Percentiles rank a stretch among this genome's conserved stretches.
Evolutionary conservation across 2,888 invertebrate genomes (phyloP).

Genomic region (Melangyna quadrimaculata): DNA sequence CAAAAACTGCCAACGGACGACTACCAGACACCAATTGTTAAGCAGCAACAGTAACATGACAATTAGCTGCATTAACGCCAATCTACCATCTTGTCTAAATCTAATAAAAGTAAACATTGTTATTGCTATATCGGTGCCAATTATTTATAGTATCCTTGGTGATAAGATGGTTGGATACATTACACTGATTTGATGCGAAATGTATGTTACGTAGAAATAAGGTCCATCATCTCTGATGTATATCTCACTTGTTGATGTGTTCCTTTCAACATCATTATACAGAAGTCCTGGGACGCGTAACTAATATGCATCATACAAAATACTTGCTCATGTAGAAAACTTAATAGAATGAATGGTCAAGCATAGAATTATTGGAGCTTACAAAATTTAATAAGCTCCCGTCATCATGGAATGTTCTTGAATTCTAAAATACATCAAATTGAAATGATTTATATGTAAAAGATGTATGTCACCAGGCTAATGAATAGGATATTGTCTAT

Average conservation of each 20-base stretch:
- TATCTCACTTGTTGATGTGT: not conserved
- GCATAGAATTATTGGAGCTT: conserved; percentile 24
- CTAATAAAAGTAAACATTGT: not conserved
- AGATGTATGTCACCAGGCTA: conserved; percentile 35
- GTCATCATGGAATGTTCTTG: not conserved
- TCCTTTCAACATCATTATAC: not conserved
- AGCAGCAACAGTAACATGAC: too few species aligned
- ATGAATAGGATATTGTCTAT: conserved; percentile 36
- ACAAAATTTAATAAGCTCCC: conserved; percentile 43
- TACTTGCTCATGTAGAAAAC: conserved; percentile 33
- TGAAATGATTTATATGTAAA: not conserved
- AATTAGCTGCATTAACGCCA: not conserved
- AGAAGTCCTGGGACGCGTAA: conserved; percentile 28
- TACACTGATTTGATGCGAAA: not conserved
- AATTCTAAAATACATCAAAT: not conserved
- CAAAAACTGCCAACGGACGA: too few species aligned
- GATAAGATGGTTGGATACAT: not conserved
- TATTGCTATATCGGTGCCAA: conserved; percentile 13
- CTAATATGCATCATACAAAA: conserved; percentile 38
- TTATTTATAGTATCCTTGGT: conserved; percentile 48
- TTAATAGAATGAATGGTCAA: conserved; percentile 27
- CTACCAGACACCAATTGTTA: too few species aligned
- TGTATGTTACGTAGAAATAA: conserved; percentile 23
- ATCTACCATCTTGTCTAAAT: not conserved
- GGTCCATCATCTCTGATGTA: not conserved